Evolutionary conservation across 2,888 invertebrate genomes (phyloP).

Genomic region (Choristoneura rosaceana): DNA sequence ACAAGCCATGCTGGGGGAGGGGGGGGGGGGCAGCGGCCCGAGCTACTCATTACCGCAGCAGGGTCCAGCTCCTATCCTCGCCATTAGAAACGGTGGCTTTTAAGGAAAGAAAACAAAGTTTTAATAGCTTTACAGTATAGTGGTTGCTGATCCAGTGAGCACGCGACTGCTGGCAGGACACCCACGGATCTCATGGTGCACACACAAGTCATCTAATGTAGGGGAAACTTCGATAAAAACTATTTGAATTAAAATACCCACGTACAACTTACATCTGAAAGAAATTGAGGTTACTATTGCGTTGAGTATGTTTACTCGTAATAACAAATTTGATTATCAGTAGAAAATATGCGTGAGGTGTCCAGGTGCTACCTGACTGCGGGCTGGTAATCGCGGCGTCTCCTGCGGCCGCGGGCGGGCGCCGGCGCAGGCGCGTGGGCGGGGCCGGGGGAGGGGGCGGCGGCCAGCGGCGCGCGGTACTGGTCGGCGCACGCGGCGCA

Average conservation of each 20-base stretch:
- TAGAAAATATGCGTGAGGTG: background rate
- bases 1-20: slow-evolving; percentile 63
- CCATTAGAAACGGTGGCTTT: slow-evolving; percentile 79
- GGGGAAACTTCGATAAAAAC: no score
- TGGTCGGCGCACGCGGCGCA: slow-evolving; percentile 73
- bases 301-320: background rate
- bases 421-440: slow-evolving; percentile 43
- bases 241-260: no score
- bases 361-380: slow-evolving; percentile 59
- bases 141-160: no score
- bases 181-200: background rate
- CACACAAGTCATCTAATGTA: background rate
- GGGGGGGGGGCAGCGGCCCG: slow-evolving; percentile 46
- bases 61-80: slow-evolving; percentile 55
- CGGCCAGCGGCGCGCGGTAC: slow-evolving; percentile 62
- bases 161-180: no score
- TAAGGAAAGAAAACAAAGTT: slow-evolving; percentile 61
- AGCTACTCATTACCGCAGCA: slow-evolving; percentile 55
- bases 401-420: slow-evolving; percentile 41
- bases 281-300: background rate
- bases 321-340: no score
- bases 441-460: slow-evolving; percentile 28
- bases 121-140: slow-evolving; percentile 39
- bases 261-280: no score
- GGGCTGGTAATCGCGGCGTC: slow-evolving; percentile 54